A percentile compares a stretch with the other conserved stretches of the same genome.
Conservation (phyloP, 1,140 invertebrate species). For the Elysia chlorotica region DNA sequence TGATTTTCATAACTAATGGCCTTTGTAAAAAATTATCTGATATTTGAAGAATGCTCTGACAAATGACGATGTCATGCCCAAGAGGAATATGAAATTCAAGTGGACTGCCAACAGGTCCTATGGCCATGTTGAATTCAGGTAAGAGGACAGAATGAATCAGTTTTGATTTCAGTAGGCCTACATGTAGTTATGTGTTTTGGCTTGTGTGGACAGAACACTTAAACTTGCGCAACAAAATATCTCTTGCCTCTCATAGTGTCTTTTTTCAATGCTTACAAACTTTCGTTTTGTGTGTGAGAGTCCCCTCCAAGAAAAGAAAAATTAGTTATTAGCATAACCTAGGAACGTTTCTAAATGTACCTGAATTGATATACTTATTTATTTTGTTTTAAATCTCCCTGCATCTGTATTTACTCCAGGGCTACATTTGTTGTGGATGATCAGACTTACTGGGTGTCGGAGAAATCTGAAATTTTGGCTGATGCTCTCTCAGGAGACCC, state of each 20-base stretch:
- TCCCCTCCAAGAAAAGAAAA: not conserved
- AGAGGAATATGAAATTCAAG: slow-evolving; percentile 24
- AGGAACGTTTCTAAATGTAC: too few relatives aligned
- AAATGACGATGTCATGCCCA: slow-evolving; percentile 17
- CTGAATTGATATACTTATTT: too few relatives aligned
- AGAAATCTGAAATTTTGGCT: slow-evolving; percentile 33
- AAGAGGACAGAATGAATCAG: not conserved
- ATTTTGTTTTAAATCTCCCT: not conserved
- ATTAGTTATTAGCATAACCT: not conserved
- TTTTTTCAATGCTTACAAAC: not conserved
- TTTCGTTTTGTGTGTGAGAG: not conserved
- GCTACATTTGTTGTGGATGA: slow-evolving; percentile 42
- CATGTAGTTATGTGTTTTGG: not conserved
- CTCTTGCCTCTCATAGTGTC: not conserved
- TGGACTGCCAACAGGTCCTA: slow-evolving; percentile 24
- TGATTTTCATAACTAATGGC: not conserved
- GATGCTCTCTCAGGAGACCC: slow-evolving; percentile 28
- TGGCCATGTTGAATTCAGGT: slow-evolving; percentile 34
- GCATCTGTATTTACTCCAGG: slow-evolving; percentile 20
- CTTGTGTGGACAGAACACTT: not conserved
- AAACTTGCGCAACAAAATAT: not conserved
- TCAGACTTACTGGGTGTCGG: slow-evolving; percentile 39
- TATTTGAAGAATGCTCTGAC: slow-evolving; percentile 27
- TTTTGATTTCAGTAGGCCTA: not conserved
- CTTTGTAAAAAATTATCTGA: not conserved